Percentiles rank a stretch among this genome's conserved stretches.
Conservation (phyloP, 1,140 invertebrate species). For the Metopolophium dirhodum region DNA sequence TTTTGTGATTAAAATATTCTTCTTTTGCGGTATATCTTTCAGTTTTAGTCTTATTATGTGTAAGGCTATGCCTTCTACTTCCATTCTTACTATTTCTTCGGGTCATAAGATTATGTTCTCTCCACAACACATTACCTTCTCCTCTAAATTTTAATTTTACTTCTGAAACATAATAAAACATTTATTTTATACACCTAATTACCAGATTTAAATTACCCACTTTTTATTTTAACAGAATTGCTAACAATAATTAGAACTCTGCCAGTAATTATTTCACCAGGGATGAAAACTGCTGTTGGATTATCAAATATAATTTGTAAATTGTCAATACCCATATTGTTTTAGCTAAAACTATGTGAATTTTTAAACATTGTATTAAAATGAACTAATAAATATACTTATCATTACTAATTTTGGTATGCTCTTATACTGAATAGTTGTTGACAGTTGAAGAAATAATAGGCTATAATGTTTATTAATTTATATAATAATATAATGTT, state of each 20-base stretch:
- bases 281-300: conserved; percentile 72
- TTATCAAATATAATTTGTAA: conserved; percentile 72
- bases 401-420: not conserved
- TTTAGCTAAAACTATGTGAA: not conserved
- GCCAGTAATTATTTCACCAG: conserved; percentile 72
- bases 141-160: conserved; percentile 75
- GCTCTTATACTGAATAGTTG: not conserved
- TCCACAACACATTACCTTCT: conserved; percentile 75
- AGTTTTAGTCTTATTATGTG: conserved; percentile 65
- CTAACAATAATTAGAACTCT: conserved; percentile 70
- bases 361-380: not conserved
- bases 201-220: conserved; percentile 58
- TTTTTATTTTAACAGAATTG: conserved; percentile 69
- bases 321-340: conserved; percentile 57
- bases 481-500: not conserved
- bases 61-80: conserved; percentile 64
- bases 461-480: conserved; percentile 7
- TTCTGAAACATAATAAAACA: conserved; percentile 64
- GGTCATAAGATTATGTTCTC: conserved; percentile 66
- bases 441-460: not conserved
- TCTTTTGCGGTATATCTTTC: conserved; percentile 70
- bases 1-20: conserved; percentile 73
- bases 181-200: conserved; percentile 41
- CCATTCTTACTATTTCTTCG: conserved; percentile 64
- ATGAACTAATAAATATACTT: not conserved